phyloP scores from a whole-genome alignment of 2,888 invertebrate genomes.

The Colostygia pectinataria region DNA sequence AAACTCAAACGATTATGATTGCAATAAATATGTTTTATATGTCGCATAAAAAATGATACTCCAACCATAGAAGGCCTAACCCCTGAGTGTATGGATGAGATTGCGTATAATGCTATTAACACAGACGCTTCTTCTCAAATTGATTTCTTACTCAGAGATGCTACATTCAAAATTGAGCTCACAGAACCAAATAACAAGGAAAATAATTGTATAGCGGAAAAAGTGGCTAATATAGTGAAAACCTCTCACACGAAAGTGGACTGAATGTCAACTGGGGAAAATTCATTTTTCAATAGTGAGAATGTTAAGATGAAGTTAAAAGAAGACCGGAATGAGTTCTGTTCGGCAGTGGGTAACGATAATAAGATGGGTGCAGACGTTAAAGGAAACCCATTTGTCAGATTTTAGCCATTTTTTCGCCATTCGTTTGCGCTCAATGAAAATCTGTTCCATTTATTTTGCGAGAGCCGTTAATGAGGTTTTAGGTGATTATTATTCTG shows the following conservation, averaged over 20 bases:
- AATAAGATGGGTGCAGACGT: conserved; percentile 83
- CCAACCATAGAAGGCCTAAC: conserved; percentile 73
- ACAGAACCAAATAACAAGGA: conserved; percentile 37
- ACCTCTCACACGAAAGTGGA: conserved; percentile 42
- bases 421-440: conserved; percentile 74
- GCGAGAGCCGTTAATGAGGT: conserved; percentile 66
- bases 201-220: conserved; percentile 36
- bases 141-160: conserved; percentile 68
- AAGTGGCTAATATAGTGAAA: conserved; percentile 44
- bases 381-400: conserved; percentile 83
- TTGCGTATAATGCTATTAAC: conserved; percentile 83
- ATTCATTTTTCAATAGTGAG: conserved; percentile 41
- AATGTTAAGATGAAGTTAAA: conserved; percentile 55
- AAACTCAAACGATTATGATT: conserved; percentile 79
- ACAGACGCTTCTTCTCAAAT: conserved; percentile 83
- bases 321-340: conserved; percentile 78
- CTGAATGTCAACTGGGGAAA: conserved; percentile 37
- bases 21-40: conserved; percentile 83
- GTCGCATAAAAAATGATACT: conserved; percentile 81
- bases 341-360: conserved; percentile 81
- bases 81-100: conserved; percentile 82
- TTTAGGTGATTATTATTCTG: conserved; percentile 47
- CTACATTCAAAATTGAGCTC: conserved; percentile 49
- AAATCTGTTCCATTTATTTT: conserved; percentile 82
- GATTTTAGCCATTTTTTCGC: conserved; percentile 79